These are phyloP conservation scores for Platynereis dumerilii DNA, from an alignment of 2,888 invertebrate species.

Conservation along the genomic window DNA sequence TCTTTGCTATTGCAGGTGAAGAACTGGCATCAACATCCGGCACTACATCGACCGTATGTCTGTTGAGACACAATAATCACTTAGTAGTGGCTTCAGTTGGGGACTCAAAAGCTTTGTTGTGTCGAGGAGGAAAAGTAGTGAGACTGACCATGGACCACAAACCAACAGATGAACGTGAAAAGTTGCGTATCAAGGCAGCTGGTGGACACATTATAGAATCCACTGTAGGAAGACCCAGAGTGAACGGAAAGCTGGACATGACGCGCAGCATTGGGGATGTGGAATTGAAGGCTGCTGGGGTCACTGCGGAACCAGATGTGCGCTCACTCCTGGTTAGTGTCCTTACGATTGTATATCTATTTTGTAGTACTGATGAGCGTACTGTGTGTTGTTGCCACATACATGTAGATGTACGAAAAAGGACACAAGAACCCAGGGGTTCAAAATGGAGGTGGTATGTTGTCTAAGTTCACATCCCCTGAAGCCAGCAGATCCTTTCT, in stretches of 20 bases:
- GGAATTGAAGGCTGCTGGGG: conserved; percentile 66
- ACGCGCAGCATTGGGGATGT: conserved; percentile 67
- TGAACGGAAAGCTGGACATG: conserved; percentile 67
- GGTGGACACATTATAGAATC: conserved; percentile 63
- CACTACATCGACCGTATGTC: conserved; percentile 67
- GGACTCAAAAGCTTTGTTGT: conserved; percentile 66
- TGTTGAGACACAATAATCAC: conserved; percentile 65
- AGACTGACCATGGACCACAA: conserved; percentile 65
- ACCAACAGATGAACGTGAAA: conserved; percentile 64
- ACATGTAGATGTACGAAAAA: background rate
- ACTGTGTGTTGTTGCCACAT: background rate
- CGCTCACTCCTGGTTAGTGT: conserved; percentile 58
- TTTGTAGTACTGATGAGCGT: background rate
- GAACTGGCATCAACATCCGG: conserved; percentile 52
- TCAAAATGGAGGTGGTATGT: no score
- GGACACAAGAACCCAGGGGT: no score
- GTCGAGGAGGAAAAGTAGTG: conserved; percentile 63
- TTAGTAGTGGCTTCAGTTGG: conserved; percentile 67
- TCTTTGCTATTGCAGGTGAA: conserved; percentile 19
- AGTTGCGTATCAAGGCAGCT: conserved; percentile 61
- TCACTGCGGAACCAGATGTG: conserved; percentile 64
- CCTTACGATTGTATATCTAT: conserved; percentile 11
- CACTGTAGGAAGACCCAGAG: conserved; percentile 62
- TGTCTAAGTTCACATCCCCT: no score
- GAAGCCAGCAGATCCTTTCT: no score